Evolutionary conservation across 2,113 vertebrate species (phyloP).

Genomic region (Illadopsis cleaveri): DNA sequence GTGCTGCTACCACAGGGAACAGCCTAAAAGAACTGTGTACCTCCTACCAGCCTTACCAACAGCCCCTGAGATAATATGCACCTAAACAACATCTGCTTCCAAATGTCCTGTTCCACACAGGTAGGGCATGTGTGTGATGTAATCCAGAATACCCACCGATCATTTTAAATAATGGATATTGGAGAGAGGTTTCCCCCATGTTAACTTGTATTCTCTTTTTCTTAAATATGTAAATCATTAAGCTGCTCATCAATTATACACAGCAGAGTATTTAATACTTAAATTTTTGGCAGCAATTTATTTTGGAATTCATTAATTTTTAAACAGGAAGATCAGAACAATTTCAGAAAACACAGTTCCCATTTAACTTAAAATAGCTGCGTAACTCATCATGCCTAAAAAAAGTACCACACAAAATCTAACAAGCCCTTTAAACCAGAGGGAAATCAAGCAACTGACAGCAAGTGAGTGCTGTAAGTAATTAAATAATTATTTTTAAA

Average conservation of each 20-base stretch:
- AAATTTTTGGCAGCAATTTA: background rate
- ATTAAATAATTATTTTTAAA: background rate
- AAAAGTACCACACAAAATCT: background rate
- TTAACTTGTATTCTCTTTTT: background rate
- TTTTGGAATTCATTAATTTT: conserved; percentile 4
- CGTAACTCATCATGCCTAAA: background rate
- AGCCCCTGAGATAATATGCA: accelerated
- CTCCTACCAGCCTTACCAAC: background rate
- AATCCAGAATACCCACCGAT: background rate
- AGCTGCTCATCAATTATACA: background rate
- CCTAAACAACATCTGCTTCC: background rate
- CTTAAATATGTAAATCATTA: background rate
- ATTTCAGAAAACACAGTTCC: conserved; percentile 19
- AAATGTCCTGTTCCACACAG: background rate
- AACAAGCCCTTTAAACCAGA: background rate
- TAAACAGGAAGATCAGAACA: background rate
- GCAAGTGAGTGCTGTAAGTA: background rate
- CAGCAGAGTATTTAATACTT: background rate
- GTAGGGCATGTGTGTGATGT: accelerated
- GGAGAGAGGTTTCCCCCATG: background rate
- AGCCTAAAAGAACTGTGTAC: background rate
- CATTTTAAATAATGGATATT: background rate
- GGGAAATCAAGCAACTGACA: background rate
- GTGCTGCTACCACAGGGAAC: background rate
- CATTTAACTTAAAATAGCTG: conserved; percentile 15